phyloP scores from a whole-genome alignment of 92 coral and sea anemone genomes.

The Zoanthus sansibaricus region DNA sequence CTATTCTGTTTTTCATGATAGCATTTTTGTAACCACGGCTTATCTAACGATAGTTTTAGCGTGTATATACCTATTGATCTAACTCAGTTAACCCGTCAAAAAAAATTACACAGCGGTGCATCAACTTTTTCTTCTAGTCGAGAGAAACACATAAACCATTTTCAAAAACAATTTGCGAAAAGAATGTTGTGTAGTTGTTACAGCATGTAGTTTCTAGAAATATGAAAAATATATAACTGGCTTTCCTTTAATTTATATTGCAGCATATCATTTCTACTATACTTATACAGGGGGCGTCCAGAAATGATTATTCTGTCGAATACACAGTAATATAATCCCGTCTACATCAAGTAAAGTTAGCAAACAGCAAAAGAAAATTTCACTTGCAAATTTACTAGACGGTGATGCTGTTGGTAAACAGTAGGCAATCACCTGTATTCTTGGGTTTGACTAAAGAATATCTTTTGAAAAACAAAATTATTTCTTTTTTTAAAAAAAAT shows the following conservation, averaged over 20 bases:
- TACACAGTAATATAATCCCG: conserved; percentile 14
- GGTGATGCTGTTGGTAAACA: conserved; percentile 8
- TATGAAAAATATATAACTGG: not conserved
- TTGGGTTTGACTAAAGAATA: not conserved
- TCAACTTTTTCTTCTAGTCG: not conserved
- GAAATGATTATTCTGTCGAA: conserved; percentile 7
- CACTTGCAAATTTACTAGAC: conserved; percentile 27
- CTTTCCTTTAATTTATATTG: not conserved
- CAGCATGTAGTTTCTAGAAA: not conserved
- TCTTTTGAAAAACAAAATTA: not conserved
- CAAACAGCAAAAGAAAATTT: conserved; percentile 28
- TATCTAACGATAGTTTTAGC: not conserved
- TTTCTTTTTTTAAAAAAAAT: not conserved
- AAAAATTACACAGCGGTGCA: not conserved
- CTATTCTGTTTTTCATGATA: conserved; percentile 5
- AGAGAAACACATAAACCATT: not conserved
- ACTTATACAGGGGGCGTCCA: not conserved
- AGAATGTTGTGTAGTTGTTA: not conserved
- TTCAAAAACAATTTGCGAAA: not conserved
- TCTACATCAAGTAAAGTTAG: conserved; percentile 8
- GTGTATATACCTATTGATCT: not conserved
- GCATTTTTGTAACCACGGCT: conserved; percentile 1
- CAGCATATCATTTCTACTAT: not conserved
- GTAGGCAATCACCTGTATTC: not conserved
- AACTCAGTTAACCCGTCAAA: not conserved